These are phyloP conservation scores for Platanista minor DNA, from an alignment of 2,113 vertebrate species.

Conservation along the genomic window DNA sequence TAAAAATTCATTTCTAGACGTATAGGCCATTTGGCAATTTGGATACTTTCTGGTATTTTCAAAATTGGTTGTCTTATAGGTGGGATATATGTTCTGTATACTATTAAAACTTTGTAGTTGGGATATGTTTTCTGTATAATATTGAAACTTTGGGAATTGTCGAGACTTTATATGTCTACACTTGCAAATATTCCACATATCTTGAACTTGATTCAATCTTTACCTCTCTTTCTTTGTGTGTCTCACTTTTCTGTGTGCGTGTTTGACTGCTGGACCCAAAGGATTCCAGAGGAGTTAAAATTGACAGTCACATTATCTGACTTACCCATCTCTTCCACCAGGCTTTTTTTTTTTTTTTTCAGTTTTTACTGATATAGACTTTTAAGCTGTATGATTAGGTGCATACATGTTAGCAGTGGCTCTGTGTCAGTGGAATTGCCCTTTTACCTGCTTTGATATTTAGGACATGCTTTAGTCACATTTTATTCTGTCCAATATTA, in stretches of 20 bases:
- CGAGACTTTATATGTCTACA: too few species aligned
- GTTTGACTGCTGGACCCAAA: neutral
- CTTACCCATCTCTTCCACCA: neutral
- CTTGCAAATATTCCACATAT: neutral
- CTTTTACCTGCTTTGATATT: rapidly evolving
- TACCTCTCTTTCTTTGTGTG: neutral
- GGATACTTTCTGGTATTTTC: neutral
- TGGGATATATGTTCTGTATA: neutral
- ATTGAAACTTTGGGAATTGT: neutral
- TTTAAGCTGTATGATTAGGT: neutral
- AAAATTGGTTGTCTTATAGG: neutral
- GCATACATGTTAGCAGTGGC: rapidly evolving
- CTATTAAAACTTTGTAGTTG: neutral
- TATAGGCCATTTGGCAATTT: too few species aligned
- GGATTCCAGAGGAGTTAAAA: neutral
- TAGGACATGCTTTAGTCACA: rapidly evolving
- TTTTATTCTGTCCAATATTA: rapidly evolving
- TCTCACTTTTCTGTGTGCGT: too few species aligned
- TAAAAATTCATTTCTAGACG: neutral
- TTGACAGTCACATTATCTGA: rapidly evolving
- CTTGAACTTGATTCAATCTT: neutral
- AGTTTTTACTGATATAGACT: neutral
- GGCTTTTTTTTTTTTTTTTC: rapidly evolving
- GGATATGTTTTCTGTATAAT: neutral
- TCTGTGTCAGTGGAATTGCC: rapidly evolving